Evolutionary conservation across 2,888 invertebrate species (phyloP).

Genomic region (Leptinotarsa juncta): DNA sequence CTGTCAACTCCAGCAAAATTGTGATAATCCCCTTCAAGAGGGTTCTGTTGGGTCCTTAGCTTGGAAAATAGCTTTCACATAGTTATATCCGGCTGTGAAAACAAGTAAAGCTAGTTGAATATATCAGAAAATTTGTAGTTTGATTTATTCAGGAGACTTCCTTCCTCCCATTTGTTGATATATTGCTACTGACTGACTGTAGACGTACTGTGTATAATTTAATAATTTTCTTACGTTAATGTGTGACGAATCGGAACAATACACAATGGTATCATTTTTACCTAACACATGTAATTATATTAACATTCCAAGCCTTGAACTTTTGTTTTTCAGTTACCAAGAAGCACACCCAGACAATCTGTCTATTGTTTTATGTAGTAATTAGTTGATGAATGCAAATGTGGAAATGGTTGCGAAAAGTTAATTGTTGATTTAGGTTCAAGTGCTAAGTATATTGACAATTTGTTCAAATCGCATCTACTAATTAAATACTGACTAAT

Average conservation of each 20-base stretch:
- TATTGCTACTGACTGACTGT: neutral
- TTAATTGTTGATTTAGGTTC: neutral
- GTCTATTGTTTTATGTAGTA: conserved; percentile 22
- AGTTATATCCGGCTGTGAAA: too few species aligned
- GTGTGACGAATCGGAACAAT: neutral
- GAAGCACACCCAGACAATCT: conserved; percentile 26
- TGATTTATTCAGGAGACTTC: too few species aligned
- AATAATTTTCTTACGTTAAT: neutral
- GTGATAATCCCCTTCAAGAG: too few species aligned
- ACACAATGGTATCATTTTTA: conserved; percentile 13
- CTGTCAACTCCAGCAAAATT: too few species aligned
- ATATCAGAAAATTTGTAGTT: neutral
- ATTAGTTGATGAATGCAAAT: conserved; percentile 4
- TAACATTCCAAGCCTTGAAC: conserved; percentile 25
- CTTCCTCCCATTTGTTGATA: neutral
- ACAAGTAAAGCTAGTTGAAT: neutral
- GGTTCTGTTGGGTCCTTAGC: too few species aligned
- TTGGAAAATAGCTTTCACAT: too few species aligned
- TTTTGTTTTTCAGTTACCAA: conserved; percentile 10
- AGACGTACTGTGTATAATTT: neutral
- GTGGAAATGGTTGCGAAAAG: neutral
- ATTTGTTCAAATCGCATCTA: too few species aligned
- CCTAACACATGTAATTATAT: conserved; percentile 16
- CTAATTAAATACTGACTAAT: too few species aligned
- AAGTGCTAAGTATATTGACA: neutral